Evolutionary conservation across 2,797 vertebrate genomes (phyloP), one percentile per base, ranked within the genome.

Genomic region (Epinephelus coioides): DNA sequence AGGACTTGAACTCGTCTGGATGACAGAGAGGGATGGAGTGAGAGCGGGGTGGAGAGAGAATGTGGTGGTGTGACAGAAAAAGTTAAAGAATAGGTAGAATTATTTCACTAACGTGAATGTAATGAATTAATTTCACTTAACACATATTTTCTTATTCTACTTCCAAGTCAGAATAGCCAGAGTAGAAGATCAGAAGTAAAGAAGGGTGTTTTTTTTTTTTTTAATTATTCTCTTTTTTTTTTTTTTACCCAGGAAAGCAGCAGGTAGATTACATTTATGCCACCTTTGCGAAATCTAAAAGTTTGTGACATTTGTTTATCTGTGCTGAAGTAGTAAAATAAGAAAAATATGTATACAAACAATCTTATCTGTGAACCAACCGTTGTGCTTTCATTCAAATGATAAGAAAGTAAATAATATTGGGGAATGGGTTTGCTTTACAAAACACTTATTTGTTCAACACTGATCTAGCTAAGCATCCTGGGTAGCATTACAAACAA

Each of bases 1-100:
- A 99, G 15, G 98, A 99, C 93, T 99, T 99, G 91, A 99, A 99
- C 89, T 99, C 98, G 91, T 99, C 98, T 99, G 88, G 59, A 46
- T 60, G 62, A 67, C 25, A 76, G 55, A 66, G 18, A 72, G 23
- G 19, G 19, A 70, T 15, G 19, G 30, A 56, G 60, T 1, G 63
- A 60, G 23, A 47, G 30, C 69, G 21, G 40, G 40, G 9, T 43
- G 40, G 40, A 43, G 11, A 43, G 40, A 43, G 40, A 43, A 43
- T 43, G 40, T 11, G 40, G 40, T 43, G 40, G 40, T 43, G 40
- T 43, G 40, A 12, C 40, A 43, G 40, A 43, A 43, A 40, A 43
- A 43, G 11, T 11, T 6, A 50, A 21, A 15, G 11, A 43, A 43
- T 43, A 43, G 40, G 11, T 43, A 12, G 40, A 43, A 12, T 34